Conservation (phyloP, 2,113 vertebrate species). For the Rhabdornis inornatus region DNA sequence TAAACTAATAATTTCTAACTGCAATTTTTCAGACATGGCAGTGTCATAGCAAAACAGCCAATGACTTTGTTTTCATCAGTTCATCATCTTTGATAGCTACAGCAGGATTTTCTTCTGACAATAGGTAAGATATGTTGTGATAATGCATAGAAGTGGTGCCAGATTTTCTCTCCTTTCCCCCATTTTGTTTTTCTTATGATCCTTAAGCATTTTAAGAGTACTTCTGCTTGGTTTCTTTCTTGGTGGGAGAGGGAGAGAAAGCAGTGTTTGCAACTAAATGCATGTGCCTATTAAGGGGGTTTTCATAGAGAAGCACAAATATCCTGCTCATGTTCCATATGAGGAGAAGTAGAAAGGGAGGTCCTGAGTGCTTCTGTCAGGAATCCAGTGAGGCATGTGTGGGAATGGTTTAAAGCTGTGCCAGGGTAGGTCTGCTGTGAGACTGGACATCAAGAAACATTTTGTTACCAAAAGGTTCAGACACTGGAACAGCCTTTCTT, state of each 20-base stretch:
- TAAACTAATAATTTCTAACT: not conserved
- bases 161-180: not conserved
- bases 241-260: not conserved
- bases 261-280: not conserved
- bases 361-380: not conserved
- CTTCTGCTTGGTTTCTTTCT: not conserved
- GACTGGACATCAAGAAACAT: not conserved
- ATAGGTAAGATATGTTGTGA: slow-evolving; percentile 78
- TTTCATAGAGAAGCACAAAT: not conserved
- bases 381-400: fast-evolving
- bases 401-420: not conserved
- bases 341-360: not conserved
- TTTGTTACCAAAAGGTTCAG: not conserved
- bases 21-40: slow-evolving; percentile 85
- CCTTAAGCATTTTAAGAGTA: not conserved
- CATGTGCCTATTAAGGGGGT: not conserved
- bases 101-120: slow-evolving; percentile 93
- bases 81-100: slow-evolving; percentile 96
- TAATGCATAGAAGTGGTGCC: not conserved
- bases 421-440: not conserved
- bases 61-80: slow-evolving; percentile 96
- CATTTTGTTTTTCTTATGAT: not conserved
- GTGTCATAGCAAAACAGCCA: slow-evolving; percentile 96
- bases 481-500: not conserved
- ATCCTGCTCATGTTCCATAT: not conserved